Evolutionary conservation across 1,140 invertebrate genomes (phyloP), one percentile per base, ranked within the genome.

Genomic region (Coelopa frigida): DNA sequence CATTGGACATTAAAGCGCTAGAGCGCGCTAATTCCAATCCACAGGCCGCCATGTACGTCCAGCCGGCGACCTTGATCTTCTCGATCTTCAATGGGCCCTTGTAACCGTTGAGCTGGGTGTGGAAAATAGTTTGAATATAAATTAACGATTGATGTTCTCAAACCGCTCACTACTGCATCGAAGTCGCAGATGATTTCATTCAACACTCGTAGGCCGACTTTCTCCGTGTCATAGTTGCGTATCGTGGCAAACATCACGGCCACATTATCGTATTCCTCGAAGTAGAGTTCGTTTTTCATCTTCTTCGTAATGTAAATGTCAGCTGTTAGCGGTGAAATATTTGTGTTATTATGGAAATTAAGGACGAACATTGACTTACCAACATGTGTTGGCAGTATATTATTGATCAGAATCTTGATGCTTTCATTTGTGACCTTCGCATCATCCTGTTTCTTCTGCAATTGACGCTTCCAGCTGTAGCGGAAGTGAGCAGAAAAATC

Each of bases 11-110:
- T 71, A n/a, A 73, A 71, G 8, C 82, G 82, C 55, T 79, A 33
- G 82, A 72, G 15, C 73, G 68, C 22, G 74, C 81, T 1, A 84
- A 80, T 56, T 89, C 84, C 26, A 95, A 71, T 3, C 92, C 92
- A 62, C 89, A 90, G 2, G 89, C 92, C 14, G 89, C 91, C 91
- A 95, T 94, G 55, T 94, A 95, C 0, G 90, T 94, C 72, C 86
- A 89, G 29, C 91, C 83, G 41, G 91, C 89, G 37, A 94, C 84
- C 75, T 96, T 96, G 15, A 96, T 95, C 72, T 92, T 93, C 61
- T 92, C 89, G 2, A 90, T 77, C 50, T 72, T 62, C 12, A 56
- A 39, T 50, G 51, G 32, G 46, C 54, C 55, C 48, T 41, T 54
- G 7, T 70, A 48, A 24, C 20, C 17, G 21, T n/a, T 41, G 3